Base-by-base conservation (phyloP, 2,113 vertebrate genomes). In the Hippotragus niger region DNA sequence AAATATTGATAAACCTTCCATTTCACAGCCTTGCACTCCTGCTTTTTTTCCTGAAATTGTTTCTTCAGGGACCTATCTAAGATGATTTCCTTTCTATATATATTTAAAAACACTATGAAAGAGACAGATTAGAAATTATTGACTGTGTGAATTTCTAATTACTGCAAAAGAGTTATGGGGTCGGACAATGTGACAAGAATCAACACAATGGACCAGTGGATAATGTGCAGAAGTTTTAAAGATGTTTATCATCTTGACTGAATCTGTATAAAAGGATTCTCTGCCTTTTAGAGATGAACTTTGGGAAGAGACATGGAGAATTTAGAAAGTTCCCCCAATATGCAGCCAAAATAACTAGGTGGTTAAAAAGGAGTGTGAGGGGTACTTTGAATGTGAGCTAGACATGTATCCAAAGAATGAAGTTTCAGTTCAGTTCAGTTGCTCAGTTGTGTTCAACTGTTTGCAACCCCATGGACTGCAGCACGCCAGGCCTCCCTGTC, bases 61-160 rank as follows among this genome's bases (percentile, higher is more conserved):
- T 94, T 85, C 31, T 91, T 53, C 81, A 87, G 45, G 7, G 36
- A 55, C 71, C 43, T 86, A 71, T 45, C 55, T 96, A 92, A 90
- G 53, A 76, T 85, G 3, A 23, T 90, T 88, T 96, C 31, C 27
- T 57, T 94, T 88, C 16, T 74, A 19, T 71, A 27, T 86, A 80
- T 67, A 36, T 92, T 93, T 67, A 36, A 90, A 87, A 71, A 84
- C 9, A 67, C 47, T 71, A 91, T 88, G 57, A 95, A 95, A 96
- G 67, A 88, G 27, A 36, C 7, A 33, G 27, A 71, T 92, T 92
- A 53, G 53, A 93, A 95, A 91, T 64, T 91, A 88, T 40, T 78
- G 60, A 80, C 2, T 11, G 36, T 62, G 27, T 74, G 43, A 83
- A 80, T 97, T 64, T 80, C 43, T 90, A 88, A 57, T 76, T 81